Base-by-base conservation (phyloP, 2,113 vertebrate species). In the Anser cygnoides region DNA sequence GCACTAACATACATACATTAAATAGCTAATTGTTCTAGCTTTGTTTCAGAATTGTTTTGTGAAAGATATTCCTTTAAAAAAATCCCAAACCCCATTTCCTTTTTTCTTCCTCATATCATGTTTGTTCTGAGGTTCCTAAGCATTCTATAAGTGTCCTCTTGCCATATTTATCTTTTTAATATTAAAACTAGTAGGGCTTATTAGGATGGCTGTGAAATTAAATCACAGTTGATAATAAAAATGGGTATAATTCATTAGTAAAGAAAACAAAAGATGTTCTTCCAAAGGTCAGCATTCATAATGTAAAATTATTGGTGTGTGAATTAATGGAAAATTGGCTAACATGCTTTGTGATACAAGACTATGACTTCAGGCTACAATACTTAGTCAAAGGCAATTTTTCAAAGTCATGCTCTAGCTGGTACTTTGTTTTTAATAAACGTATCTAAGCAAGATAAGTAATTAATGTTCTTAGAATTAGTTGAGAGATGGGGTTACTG, bases 281-380 rank as follows among this genome's bases (percentile, higher is more conserved):
- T 89, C 39, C 17, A 86, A 85, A 91, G 23, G 61, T 86, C 84
- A 96, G 25, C 17, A 50, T 91, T 67, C 46, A 91, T 87, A 86
- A 91, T 23, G 49, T 66, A 84, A 90, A 75, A 55, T 65, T 89
- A 81, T 91, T 96, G 93, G 22, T 78, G 39, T 74, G 9, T 59
- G 80, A 86, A 89, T 75, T 90, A 77, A 84, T 68, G 57, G 83
- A 93, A 89, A 94, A 91, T 62, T 88, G 55, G 63, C 49, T 95
- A 86, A 93, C 28, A 84, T 41, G 17, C 9, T 78, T 85, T 81
- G 37, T 73, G 63, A 77, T 89, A 44, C 25, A 80, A 67, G 67
- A 13, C 28, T 65, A n/a, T 67, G 41, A 68, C 62, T 89, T 78
- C 49, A 94, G 62, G 62, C 52, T 88, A 41, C 67, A 84, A 44